Base-by-base conservation (phyloP, 2,113 vertebrate species). In the Seriola aureovittata region DNA sequence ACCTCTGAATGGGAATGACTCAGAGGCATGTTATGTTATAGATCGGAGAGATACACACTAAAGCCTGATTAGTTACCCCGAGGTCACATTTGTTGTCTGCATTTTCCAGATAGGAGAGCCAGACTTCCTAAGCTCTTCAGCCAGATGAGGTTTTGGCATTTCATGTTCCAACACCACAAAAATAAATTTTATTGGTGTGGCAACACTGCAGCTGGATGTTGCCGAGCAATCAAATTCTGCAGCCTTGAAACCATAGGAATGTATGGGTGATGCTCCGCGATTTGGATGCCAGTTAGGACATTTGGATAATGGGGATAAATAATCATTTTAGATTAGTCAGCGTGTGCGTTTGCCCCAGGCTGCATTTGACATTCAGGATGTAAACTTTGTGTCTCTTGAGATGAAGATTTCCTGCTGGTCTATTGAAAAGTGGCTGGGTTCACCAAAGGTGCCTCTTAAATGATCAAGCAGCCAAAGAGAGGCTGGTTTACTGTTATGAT, bases 71-170 rank as follows among this genome's bases (percentile, higher is more conserved):
- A 50, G 72, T 42, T 8, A 19, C 52, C 36, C 34, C 14, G 74
- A 21, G 70, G 52, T 48, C 14, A 55, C 78, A 71, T 78, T 88
- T 86, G 73, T 76, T 75, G 29, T 40, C 65, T 67, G 19, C 42
- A 71, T 81, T 80, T 76, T 69, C 82, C 81, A 76, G 66, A 81
- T 40, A 44, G 13, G 58, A 78, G 74, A 78, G 38, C 73, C 85
- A 86, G 71, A 73, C 68, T 77, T 78, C 52, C 66, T 60, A 34
- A 75, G 23, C 70, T 59, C 46, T 46, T 64, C 44, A 36, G 57
- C 66, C 74, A 80, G 74, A 85, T 40, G 81, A 81, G 64, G 81
- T 81, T 85, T 79, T 68, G 70, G 75, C 75, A 78, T 85, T 46
- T 72, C 9, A 42, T 40, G 25, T 9, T 82, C 64, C 64, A 58